Evolutionary conservation across 2,113 vertebrate species (phyloP), one percentile per base, ranked within the genome.

Genomic region (Clarias magur): DNA sequence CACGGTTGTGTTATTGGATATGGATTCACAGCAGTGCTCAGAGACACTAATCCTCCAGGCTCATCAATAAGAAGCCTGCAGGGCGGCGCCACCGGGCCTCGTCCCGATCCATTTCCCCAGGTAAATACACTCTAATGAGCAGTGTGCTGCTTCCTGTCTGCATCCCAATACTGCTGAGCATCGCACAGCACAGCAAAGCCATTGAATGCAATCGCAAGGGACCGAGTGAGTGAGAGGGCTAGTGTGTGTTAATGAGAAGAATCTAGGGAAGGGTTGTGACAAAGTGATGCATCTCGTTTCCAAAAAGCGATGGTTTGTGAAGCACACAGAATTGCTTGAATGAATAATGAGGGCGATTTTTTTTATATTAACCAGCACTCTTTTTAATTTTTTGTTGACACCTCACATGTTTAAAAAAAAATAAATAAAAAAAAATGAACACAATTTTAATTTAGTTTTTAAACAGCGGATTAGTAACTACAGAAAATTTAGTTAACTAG

Each of bases 81-180:
- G 68, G 89, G 48, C 34, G 82, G 62, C 76, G 30, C 60, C 60
- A 7, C 30, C 63, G 38, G 60, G 86, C 78, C 60, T 62, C 54
- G 19, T 86, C 76, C 53, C 27, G 23, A 86, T 67, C 82, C 93
- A 95, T 92, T 93, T 94, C 96, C 95, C 95, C 94, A 94, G 93
- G 94, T 96, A 97, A 98, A 97, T 94, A 96, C 94, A 93, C 95
- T 92, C 96, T 98, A 98, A 99, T 97, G 97, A 96, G 93, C 94
- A 94, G 94, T 94, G 94, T 94, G 92, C 86, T 88, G 90, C 91
- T 86, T 68, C 79, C 89, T 27, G 92, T 94, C 94, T 95, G 93
- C 95, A 95, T 94, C 95, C 95, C 87, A 86, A 73, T 93, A 92
- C 90, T 88, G 90, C 92, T 93, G 80, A 62, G 38, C 42, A 25